Base-by-base conservation (phyloP, 23 tunicate species). In the Phallusia fumigata region DNA sequence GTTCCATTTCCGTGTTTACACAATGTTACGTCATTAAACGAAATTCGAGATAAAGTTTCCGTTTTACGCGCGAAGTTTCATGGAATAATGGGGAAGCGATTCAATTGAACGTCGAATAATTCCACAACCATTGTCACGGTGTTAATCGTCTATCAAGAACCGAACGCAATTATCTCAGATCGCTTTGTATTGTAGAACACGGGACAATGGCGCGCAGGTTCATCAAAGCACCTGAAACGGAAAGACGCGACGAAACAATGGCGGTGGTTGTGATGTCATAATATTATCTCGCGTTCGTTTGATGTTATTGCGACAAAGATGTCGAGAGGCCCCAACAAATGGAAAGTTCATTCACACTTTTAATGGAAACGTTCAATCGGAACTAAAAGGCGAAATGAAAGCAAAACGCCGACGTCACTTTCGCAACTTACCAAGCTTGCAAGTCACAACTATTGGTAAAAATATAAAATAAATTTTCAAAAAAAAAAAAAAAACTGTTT, bases 331-430 rank as follows among this genome's bases (percentile, higher is more conserved):
- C 10, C 28, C 69, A 16, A 24, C 28, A 21, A 24, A 58, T 58
- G 69, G 28, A 58, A 58, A 58, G 69, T 58, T 58, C 69, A 58
- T 58, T 58, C 8, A 6, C 69, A 13, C 69, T 2, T 40, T 58
- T 22, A 58, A 58, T 58, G 69, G 69, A 58, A 58, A 58, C 28
- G 69, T 58, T 58, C 69, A 58, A 58, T 58, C 69, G 69, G 69
- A 22, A 40, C 47, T 3, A 40, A 58, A 13, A 8, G 69, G 26
- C 13, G 69, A 58, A 58, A 21, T 58, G 13, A 58, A 58, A 58
- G 28, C 11, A 58, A 40, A 40, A 40, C 47, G 10, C 47, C 10
- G 10, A 40, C 47, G 47, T 40, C n/a, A n/a, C n/a, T n/a, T n/a
- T n/a, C n/a, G n/a, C n/a, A n/a, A n/a, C n/a, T n/a, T n/a, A n/a